Evolutionary conservation across 2,888 invertebrate genomes (phyloP), one percentile per base, ranked within the genome.

Genomic region (Zaprionus lineosus): DNA sequence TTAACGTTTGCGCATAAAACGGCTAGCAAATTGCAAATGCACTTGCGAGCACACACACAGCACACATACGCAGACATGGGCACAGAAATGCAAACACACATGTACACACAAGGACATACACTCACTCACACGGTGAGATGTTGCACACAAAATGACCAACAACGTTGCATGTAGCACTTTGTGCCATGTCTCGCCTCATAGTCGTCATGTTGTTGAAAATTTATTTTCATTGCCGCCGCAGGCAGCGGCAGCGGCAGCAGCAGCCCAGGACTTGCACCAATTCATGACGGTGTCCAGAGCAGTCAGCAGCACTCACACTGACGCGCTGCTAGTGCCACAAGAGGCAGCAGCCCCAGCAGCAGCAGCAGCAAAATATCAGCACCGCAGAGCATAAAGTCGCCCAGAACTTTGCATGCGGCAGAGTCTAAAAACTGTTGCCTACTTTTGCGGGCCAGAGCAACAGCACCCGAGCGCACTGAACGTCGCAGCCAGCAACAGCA

Each of bases 221-320:
- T 81, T 79, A 81, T 84, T 81, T 81, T 81, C 81, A 77, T 83
- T 83, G 81, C 84, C 67, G 74, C 83, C 79, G 72, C 79, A 76
- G 74, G 78, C 78, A 73, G 67, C 46, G 33, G n/a, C n/a, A n/a
- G n/a, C n/a, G n/a, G n/a, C n/a, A n/a, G n/a, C n/a, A n/a, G n/a
- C n/a, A n/a, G n/a, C n/a, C n/a, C n/a, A n/a, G n/a, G n/a, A n/a
- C n/a, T n/a, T n/a, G n/a, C n/a, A n/a, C n/a, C n/a, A n/a, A n/a
- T n/a, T n/a, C n/a, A n/a, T n/a, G 39, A 18, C 29, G 37, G 44
- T 52, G 52, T 44, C 40, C 44, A 36, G 48, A 51, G 31, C 34
- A 55, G 18, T n/a, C n/a, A n/a, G n/a, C n/a, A n/a, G 5, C 50
- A 51, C 16, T 9, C n/a, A n/a, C n/a, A n/a, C n/a, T n/a, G n/a